phyloP scores from a whole-genome alignment of 1,140 invertebrate genomes.

The Caenorhabditis elegans region WBcel235 BX284606.5:8426501-8427000 shows the following conservation, averaged over 20 bases:
- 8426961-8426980: neutral
- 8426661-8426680: neutral
- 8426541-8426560: slow-evolving; percentile 30
- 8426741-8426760: neutral
- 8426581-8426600: neutral
- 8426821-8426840: neutral
- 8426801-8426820: neutral
- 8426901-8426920: slow-evolving; percentile 11
- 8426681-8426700: slow-evolving; percentile 25
- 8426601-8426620: neutral
- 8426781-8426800: slow-evolving; percentile 14
- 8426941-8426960: slow-evolving; percentile 30
- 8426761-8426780: slow-evolving; percentile 2
- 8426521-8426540: slow-evolving; percentile 22
- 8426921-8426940: slow-evolving; percentile 11
- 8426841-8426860: slow-evolving; percentile 24
- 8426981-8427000: neutral
- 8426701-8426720: slow-evolving; percentile 1
- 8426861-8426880: slow-evolving; percentile 13
- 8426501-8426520: neutral
- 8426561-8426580: neutral
- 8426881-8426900: neutral
- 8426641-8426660: neutral
- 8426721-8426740: neutral
- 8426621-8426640: slow-evolving; percentile 2